These are phyloP conservation scores for Brienomyrus brachyistius DNA, from an alignment of 2,113 vertebrate species.

Conservation along the genomic window DNA sequence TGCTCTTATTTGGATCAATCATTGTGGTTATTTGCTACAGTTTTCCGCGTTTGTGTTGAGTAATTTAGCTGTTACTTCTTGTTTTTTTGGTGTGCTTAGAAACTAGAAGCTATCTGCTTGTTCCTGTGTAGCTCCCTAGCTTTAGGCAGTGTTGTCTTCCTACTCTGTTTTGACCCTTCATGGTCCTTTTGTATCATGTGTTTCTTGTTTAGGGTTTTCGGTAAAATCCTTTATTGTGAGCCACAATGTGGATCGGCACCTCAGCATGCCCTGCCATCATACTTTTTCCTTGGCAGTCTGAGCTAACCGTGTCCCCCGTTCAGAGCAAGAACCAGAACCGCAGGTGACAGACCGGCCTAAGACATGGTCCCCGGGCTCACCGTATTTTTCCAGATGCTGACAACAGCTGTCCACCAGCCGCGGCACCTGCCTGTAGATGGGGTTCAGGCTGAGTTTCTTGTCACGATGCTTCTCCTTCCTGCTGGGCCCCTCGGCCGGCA, in stretches of 20 bases:
- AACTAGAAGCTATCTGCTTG: neutral
- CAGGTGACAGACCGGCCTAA: neutral
- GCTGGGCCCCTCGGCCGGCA: constrained; percentile 77
- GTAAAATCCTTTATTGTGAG: neutral
- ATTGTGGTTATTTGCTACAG: neutral
- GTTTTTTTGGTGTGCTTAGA: neutral
- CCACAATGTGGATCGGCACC: neutral
- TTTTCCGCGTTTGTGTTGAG: neutral
- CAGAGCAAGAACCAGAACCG: neutral
- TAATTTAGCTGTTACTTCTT: neutral
- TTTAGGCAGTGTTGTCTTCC: neutral
- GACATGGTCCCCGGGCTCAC: constrained; percentile 52
- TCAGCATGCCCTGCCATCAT: neutral
- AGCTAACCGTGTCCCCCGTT: neutral
- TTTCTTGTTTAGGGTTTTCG: neutral
- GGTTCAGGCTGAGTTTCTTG: constrained; percentile 93
- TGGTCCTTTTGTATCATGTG: neutral
- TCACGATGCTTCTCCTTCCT: constrained; percentile 85
- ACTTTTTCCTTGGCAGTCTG: neutral
- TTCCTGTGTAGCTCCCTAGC: neutral
- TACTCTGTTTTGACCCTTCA: neutral
- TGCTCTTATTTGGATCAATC: neutral
- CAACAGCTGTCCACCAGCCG: constrained; percentile 91
- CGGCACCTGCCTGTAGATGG: constrained; percentile 93
- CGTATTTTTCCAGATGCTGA: constrained; percentile 89